A percentile compares a stretch with the other conserved stretches of the same genome.
Conservation (phyloP, 2,888 invertebrate species). For the Bombylius major region DNA sequence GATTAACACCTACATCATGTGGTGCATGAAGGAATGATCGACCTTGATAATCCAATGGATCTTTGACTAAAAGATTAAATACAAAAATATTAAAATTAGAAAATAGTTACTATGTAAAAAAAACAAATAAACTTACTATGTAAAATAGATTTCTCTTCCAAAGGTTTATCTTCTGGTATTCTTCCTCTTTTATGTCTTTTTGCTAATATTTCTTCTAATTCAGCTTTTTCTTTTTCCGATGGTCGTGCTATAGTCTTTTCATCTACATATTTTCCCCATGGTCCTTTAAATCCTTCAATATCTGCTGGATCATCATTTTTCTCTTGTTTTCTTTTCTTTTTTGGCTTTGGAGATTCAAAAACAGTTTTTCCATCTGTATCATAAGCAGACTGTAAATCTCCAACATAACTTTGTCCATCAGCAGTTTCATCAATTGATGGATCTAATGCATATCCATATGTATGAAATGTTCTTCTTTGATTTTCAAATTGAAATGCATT, state of each 20-base stretch:
- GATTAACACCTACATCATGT: conserved; percentile 81
- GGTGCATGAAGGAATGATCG: conserved; percentile 88
- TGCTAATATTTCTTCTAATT: conserved; percentile 84
- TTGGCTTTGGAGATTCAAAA: conserved; percentile 71
- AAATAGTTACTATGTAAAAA: background rate
- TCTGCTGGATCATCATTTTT: conserved; percentile 85
- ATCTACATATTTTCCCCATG: conserved; percentile 92
- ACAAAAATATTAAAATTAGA: background rate
- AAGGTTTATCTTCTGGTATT: conserved; percentile 79
- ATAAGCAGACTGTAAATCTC: conserved; percentile 53
- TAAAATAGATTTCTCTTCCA: conserved; percentile 89
- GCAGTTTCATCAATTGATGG: conserved; percentile 61
- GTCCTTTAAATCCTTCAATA: conserved; percentile 89
- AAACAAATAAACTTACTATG: conserved; percentile 53
- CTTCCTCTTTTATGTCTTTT: conserved; percentile 79
- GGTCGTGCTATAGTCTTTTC: conserved; percentile 84
- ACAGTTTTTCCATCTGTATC: conserved; percentile 73
- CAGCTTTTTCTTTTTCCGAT: conserved; percentile 84
- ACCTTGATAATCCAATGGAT: conserved; percentile 91
- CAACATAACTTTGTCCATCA: conserved; percentile 40
- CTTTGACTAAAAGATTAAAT: conserved; percentile 56
- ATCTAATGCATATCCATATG: conserved; percentile 91
- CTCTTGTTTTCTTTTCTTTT: conserved; percentile 69
- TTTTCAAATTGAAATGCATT: conserved; percentile 97
- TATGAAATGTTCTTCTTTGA: conserved; percentile 85